Base-by-base conservation (phyloP, 2,797 vertebrate species). In the Melanotaenia pygmaea region DNA sequence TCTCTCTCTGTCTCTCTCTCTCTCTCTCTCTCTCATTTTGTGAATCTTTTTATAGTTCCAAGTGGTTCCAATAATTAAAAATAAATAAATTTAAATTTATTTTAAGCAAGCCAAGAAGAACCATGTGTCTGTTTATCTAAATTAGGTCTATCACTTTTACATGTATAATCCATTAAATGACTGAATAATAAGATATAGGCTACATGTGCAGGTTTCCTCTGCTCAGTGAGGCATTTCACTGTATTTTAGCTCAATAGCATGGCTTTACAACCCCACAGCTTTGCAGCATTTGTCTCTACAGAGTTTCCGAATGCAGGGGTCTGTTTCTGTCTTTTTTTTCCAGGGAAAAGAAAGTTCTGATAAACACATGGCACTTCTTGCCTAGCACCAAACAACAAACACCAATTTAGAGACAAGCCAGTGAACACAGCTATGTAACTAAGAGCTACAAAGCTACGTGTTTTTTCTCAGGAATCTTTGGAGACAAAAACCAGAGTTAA, bases 1-100 rank as follows among this genome's bases (percentile, higher is more conserved):
- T 35, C 63, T 56, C 26, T 1, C 74, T 67, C 32, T 58, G 72
- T 51, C 76, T 58, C 34, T 58, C 9, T 32, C 43, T 64, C 35
- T 70, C 3, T 40, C 32, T 5, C 66, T 63, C 67, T 3, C 13
- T 67, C 57, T 57, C 16, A 18, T 11, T 11, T 51, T 22, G 22
- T 24, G 28, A 32, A 37, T 57, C 57, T 70, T 40, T 56, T 70
- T 65, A 26, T 26, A 26, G 56, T 60, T 70, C 8, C 51, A 45
- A 35, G 24, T 7, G 2, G 59, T 58, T 62, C 11, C 59, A 3
- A 22, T 24, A 24, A 61, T 11, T 34, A 32, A 59, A 58, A 30
- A 22, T 51, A 22, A 51, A 51, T 12, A 13, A 20, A 20, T 47
- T n/a, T 1, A 18, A 47, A 18, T 47, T 47, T 47, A 3, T 47